phyloP scores from a whole-genome alignment of 1,140 invertebrate species.

The Maconellicoccus hirsutus region DNA sequence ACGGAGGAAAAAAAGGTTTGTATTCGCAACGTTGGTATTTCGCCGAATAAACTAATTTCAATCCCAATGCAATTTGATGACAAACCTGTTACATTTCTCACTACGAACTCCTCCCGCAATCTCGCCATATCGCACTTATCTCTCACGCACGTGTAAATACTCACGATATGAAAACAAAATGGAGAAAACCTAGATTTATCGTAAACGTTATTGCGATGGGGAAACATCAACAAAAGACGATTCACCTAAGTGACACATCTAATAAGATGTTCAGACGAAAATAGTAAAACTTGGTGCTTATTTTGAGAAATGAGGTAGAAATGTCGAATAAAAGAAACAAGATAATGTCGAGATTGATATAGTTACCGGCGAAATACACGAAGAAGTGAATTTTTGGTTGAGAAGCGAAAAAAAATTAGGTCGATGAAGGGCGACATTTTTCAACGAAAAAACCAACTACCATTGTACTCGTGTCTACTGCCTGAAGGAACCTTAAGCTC shows the following conservation, averaged over 20 bases:
- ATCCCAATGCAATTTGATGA: too few relatives aligned
- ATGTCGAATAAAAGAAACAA: background rate
- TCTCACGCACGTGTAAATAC: too few relatives aligned
- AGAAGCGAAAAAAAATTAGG: background rate
- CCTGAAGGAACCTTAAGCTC: background rate
- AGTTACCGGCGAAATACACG: background rate
- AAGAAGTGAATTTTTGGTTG: background rate
- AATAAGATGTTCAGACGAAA: background rate
- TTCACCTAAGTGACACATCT: background rate
- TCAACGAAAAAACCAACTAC: background rate
- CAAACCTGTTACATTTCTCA: too few relatives aligned
- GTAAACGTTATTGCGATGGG: too few relatives aligned
- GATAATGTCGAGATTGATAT: slow-evolving; percentile 5
- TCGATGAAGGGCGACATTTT: background rate
- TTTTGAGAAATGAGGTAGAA: slow-evolving; percentile 9
- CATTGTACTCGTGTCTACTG: background rate
- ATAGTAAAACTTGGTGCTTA: background rate
- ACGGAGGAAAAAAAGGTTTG: too few relatives aligned
- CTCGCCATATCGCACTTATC: too few relatives aligned
- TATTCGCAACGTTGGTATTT: too few relatives aligned
- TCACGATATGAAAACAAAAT: too few relatives aligned
- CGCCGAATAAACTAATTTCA: too few relatives aligned
- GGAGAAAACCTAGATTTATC: too few relatives aligned
- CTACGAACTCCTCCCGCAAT: too few relatives aligned
- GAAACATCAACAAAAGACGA: background rate